A percentile compares a stretch with the other conserved stretches of the same genome.
Evolutionary conservation across 2,797 vertebrate genomes (phyloP).

Genomic region (Coregonus suidteri): DNA sequence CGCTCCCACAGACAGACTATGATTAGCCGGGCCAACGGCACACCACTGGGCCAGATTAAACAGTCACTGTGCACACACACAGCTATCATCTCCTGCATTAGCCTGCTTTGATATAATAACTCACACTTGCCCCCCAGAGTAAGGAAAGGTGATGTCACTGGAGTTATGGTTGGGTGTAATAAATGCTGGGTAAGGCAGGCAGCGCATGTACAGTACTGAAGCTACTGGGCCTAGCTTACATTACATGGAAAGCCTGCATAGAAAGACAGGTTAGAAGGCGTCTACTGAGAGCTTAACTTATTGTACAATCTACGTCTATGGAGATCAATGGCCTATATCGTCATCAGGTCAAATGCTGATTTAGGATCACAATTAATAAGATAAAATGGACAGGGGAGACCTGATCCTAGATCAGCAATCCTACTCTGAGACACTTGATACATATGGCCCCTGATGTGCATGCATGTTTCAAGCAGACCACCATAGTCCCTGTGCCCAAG

Average conservation of each 20-base stretch:
- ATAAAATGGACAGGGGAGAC: neutral
- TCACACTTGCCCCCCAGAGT: conserved; percentile 62
- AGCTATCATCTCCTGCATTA: conserved; percentile 66
- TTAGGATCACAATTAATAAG: neutral
- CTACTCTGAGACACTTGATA: neutral
- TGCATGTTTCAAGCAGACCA: neutral
- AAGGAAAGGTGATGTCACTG: conserved; percentile 48
- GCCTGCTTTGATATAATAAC: conserved; percentile 67
- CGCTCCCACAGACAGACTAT: conserved; percentile 76
- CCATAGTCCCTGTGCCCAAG: no score
- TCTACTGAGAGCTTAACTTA: neutral
- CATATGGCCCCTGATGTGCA: neutral
- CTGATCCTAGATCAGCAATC: neutral
- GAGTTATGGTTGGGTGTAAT: conserved; percentile 53
- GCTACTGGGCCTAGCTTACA: neutral
- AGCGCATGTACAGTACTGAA: conserved; percentile 13
- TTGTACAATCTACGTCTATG: neutral
- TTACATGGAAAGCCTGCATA: neutral
- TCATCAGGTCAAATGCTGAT: neutral
- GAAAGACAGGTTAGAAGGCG: neutral
- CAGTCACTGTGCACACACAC: conserved; percentile 63
- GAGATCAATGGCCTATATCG: neutral
- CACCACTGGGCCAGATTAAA: conserved; percentile 80
- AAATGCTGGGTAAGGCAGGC: conserved; percentile 22
- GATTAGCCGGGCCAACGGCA: conserved; percentile 80